Percentiles rank a stretch among this genome's conserved stretches.
These are phyloP conservation scores for Sarcophilus harrisii DNA, from an alignment of 2,797 vertebrate genomes.

Conservation along the genomic window DNA sequence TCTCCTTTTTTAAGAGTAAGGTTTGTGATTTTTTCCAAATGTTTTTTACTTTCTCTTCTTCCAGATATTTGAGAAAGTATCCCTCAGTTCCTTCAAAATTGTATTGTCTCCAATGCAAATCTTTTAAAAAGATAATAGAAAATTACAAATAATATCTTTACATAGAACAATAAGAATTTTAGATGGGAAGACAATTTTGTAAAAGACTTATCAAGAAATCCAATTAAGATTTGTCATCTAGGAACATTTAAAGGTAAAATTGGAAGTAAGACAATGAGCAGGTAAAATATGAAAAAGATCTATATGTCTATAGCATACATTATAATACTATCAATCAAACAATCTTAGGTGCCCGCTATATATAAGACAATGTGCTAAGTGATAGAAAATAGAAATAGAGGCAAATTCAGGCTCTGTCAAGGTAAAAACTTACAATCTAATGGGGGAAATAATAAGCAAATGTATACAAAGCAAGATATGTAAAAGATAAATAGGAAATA, in stretches of 20 bases:
- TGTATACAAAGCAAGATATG: neutral
- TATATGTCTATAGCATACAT: neutral
- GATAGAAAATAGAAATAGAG: neutral
- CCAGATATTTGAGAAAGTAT: neutral
- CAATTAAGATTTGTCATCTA: neutral
- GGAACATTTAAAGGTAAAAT: neutral
- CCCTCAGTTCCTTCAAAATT: neutral
- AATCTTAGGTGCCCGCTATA: neutral
- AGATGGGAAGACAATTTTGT: neutral
- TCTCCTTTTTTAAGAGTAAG: neutral
- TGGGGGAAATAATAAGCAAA: neutral
- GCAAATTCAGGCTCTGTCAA: neutral
- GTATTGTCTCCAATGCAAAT: neutral
- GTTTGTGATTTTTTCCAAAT: neutral
- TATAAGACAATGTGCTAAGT: neutral
- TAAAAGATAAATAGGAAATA: neutral
- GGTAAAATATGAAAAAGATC: neutral
- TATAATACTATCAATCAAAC: neutral
- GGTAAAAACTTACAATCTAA: neutral
- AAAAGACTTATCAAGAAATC: neutral
- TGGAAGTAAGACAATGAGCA: neutral
- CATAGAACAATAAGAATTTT: neutral
- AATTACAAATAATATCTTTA: neutral
- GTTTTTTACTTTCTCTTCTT: neutral
- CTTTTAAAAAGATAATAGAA: neutral